Percentiles rank a stretch among this genome's conserved stretches.
Conservation (phyloP, 2,888 invertebrate genomes). For the Nomada fabriciana region DNA sequence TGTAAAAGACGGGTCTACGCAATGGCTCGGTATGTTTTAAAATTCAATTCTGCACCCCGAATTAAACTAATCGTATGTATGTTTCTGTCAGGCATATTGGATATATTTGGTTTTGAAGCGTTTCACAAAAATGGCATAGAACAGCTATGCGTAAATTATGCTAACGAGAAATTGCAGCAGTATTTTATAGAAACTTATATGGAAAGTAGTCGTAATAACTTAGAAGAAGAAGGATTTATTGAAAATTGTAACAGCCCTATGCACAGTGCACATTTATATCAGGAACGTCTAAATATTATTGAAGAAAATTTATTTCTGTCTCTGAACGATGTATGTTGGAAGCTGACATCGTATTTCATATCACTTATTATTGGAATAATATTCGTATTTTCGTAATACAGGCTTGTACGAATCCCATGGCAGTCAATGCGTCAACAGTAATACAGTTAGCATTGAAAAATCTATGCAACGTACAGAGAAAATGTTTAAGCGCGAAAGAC, state of each 20-base stretch:
- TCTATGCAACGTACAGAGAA: conserved; percentile 1
- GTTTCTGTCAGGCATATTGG: conserved; percentile 77
- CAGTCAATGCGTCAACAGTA: conserved; percentile 19
- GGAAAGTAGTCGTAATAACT: conserved; percentile 72
- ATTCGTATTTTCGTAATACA: conserved; percentile 44
- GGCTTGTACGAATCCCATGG: conserved; percentile 70
- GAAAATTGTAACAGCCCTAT: conserved; percentile 62
- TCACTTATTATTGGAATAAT: not conserved
- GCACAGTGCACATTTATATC: conserved; percentile 70
- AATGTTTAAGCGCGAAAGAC: conserved; percentile 46
- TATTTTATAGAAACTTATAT: conserved; percentile 80
- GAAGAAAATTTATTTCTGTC: conserved; percentile 79
- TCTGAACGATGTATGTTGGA: conserved; percentile 79
- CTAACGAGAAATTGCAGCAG: conserved; percentile 81
- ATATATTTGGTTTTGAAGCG: conserved; percentile 83
- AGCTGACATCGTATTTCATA: no score
- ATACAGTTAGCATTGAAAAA: conserved; percentile 23
- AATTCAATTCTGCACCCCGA: not conserved
- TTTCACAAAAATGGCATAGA: conserved; percentile 79
- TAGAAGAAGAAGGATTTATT: conserved; percentile 78
- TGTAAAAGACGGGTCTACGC: conserved; percentile 62
- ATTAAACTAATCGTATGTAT: not conserved
- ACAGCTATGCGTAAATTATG: conserved; percentile 82
- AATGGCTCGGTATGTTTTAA: conserved; percentile 75
- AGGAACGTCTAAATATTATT: conserved; percentile 77